Conservation (phyloP, 2,888 invertebrate species). For the Lumbricus terrestris region DNA sequence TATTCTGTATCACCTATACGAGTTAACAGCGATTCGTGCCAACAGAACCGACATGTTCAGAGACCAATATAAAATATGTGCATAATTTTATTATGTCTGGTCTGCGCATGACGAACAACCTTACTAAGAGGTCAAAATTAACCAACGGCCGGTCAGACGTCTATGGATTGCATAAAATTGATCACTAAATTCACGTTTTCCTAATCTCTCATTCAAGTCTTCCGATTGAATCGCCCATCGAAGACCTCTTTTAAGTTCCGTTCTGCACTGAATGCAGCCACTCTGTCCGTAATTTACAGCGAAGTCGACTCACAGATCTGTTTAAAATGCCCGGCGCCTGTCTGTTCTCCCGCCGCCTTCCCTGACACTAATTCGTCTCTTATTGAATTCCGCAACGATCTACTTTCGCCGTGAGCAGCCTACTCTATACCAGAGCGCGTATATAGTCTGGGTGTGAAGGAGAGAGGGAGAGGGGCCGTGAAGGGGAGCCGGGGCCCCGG, state of each 20-base stretch:
- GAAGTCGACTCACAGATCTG: not conserved
- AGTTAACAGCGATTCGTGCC: not conserved
- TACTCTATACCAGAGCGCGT: not conserved
- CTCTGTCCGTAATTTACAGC: not conserved
- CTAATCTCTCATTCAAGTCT: not conserved
- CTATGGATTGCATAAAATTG: not conserved
- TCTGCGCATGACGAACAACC: not conserved
- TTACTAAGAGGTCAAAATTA: not conserved
- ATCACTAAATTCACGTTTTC: not conserved
- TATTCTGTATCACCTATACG: not conserved
- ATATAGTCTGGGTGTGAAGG: too few relatives aligned
- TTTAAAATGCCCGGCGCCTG: not conserved
- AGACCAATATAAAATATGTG: too few relatives aligned
- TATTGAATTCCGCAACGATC: not conserved
- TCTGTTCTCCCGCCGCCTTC: not conserved
- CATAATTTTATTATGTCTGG: too few relatives aligned
- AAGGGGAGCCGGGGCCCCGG: not conserved
- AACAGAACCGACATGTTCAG: not conserved
- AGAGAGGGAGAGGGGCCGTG: not conserved
- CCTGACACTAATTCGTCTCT: not conserved
- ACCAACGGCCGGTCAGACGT: not conserved
- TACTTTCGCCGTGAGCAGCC: not conserved
- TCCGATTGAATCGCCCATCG: not conserved
- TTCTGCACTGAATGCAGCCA: not conserved
- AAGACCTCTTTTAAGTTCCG: not conserved